Conservation (phyloP, 2,797 vertebrate species). For the Pelochelys cantorii region DNA sequence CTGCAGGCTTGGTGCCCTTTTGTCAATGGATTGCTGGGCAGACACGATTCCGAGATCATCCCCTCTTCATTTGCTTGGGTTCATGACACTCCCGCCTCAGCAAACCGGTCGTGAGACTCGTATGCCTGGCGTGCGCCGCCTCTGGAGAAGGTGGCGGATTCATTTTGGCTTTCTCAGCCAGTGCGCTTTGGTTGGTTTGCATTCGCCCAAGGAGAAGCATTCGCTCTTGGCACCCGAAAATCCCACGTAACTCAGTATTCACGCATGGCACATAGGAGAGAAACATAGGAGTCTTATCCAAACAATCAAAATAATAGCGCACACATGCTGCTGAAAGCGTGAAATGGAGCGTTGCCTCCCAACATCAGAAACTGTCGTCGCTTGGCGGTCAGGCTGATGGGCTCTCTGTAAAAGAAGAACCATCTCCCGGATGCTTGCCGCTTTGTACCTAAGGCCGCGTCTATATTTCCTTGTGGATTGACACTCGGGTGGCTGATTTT, state of each 20-base stretch:
- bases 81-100: constrained; percentile 20
- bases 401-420: fast-evolving
- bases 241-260: fast-evolving
- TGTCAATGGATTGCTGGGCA: not conserved
- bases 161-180: not conserved
- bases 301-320: fast-evolving
- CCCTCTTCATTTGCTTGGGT: not conserved
- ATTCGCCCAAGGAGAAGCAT: not conserved
- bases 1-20: constrained; percentile 36
- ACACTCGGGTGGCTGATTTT: no score
- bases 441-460: no score
- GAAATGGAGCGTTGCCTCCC: fast-evolving
- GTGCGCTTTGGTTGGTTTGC: not conserved
- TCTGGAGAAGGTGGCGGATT: not conserved
- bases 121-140: not conserved
- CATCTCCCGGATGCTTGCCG: not conserved
- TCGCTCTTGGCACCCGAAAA: not conserved
- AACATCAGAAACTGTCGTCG: fast-evolving
- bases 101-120: not conserved
- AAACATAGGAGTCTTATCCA: not conserved
- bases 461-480: no score
- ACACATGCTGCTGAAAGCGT: not conserved
- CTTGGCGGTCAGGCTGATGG: fast-evolving
- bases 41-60: constrained; percentile 48
- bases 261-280: not conserved